A percentile compares a stretch with the other conserved stretches of the same genome.
phyloP scores from a whole-genome alignment of 2,888 invertebrate species.

The Pyrocoelia pectoralis region DNA sequence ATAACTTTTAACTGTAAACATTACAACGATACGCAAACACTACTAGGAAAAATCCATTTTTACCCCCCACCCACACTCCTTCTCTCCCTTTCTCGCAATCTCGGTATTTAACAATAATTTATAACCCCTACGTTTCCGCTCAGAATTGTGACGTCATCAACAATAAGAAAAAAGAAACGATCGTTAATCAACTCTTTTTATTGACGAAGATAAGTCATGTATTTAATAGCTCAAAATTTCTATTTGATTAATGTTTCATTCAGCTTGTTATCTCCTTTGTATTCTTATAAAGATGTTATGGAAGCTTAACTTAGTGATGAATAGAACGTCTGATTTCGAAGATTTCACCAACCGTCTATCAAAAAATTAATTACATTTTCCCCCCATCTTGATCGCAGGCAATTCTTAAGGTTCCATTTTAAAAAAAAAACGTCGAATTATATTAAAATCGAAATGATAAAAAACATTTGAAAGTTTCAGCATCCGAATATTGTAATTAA shows the following conservation, averaged over 20 bases:
- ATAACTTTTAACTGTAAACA: not conserved
- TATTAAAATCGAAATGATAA: not conserved
- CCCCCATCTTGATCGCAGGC: not conserved
- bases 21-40: not conserved
- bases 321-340: not conserved
- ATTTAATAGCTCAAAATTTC: constrained; percentile 1
- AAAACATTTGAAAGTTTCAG: not conserved
- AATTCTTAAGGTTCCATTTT: not conserved
- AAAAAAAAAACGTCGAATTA: not conserved
- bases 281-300: constrained; percentile 1
- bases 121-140: not conserved
- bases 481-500: not conserved
- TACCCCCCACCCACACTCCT: too few relatives aligned
- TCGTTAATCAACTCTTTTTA: constrained; percentile 1
- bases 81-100: too few relatives aligned
- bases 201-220: not conserved
- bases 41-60: too few relatives aligned
- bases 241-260: constrained; percentile 1
- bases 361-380: constrained; percentile 1
- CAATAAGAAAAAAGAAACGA: not conserved
- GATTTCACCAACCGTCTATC: not conserved
- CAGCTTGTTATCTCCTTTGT: not conserved
- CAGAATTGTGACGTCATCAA: not conserved
- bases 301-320: constrained; percentile 1
- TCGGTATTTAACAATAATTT: not conserved